A percentile compares a stretch with the other conserved stretches of the same genome.
Conservation (phyloP, 1,140 invertebrate genomes). For the Pseudomyrmex cubaensis region DNA sequence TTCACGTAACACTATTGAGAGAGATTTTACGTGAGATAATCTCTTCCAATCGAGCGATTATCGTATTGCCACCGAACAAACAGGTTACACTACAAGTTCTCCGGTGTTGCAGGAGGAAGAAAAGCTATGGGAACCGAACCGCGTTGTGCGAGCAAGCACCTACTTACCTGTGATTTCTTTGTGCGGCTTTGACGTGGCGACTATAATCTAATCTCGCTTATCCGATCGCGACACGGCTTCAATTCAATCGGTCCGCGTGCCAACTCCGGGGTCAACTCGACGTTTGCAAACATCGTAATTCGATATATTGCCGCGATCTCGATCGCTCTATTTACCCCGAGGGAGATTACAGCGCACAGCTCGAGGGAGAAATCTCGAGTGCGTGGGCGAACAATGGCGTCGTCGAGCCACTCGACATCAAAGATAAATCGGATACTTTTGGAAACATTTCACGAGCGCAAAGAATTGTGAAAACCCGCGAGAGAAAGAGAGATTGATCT, state of each 20-base stretch:
- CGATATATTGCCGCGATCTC: conserved; percentile 69
- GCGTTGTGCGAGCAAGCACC: background rate
- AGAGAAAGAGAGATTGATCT: conserved; percentile 10
- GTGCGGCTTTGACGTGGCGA: conserved; percentile 65
- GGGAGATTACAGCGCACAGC: conserved; percentile 8
- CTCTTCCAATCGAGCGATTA: background rate
- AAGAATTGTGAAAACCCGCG: conserved; percentile 53
- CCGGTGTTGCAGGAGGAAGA: background rate
- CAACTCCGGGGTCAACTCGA: conserved; percentile 39
- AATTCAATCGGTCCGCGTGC: conserved; percentile 66
- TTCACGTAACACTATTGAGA: too few relatives aligned
- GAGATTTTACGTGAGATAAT: too few relatives aligned
- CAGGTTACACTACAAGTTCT: conserved; percentile 32
- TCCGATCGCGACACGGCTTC: conserved; percentile 63
- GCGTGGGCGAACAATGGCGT: background rate
- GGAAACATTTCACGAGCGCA: conserved; percentile 15
- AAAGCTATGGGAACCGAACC: background rate
- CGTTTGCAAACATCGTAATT: conserved; percentile 80
- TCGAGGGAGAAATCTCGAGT: conserved; percentile 14
- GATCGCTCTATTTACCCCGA: conserved; percentile 46
- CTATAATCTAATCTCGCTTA: conserved; percentile 62
- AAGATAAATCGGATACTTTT: conserved; percentile 55
- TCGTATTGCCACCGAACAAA: background rate
- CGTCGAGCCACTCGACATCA: conserved; percentile 5
- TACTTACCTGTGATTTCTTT: conserved; percentile 55